Evolutionary conservation across 2,113 vertebrate species (phyloP).

Genomic region (Poeciliopsis prolifica): DNA sequence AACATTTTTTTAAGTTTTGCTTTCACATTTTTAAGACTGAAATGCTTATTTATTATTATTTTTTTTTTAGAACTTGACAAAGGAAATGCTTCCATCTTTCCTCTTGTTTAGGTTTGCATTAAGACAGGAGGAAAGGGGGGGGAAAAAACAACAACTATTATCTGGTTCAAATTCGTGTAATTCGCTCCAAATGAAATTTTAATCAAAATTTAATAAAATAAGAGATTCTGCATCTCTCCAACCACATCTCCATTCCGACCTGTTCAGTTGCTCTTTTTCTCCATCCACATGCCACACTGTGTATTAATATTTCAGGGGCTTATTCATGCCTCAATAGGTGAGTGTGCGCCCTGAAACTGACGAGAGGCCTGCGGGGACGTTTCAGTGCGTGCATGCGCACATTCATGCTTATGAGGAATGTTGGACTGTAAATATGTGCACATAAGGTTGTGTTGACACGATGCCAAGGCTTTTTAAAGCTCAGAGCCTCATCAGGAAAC

Average conservation of each 20-base stretch:
- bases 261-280: constrained; percentile 13
- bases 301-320: constrained; percentile 76
- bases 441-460: constrained; percentile 7
- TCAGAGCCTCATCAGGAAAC: constrained; percentile 9
- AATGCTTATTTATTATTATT: not conserved
- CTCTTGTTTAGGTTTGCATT: not conserved
- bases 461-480: constrained; percentile 2
- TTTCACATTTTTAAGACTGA: not conserved
- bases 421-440: constrained; percentile 20
- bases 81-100: not conserved
- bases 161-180: not conserved
- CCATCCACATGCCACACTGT: constrained; percentile 13
- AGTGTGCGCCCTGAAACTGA: constrained; percentile 58
- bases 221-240: not conserved
- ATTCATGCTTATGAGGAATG: constrained; percentile 2
- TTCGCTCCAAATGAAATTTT: not conserved
- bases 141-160: not conserved
- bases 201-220: not conserved
- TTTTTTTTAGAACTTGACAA: not conserved
- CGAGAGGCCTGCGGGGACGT: constrained; percentile 36
- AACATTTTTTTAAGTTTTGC: not conserved
- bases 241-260: constrained; percentile 15
- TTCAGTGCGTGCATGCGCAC: constrained; percentile 6
- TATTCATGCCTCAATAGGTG: constrained; percentile 68
- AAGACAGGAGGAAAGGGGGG: too few relatives aligned